Base-by-base conservation (phyloP, 2,888 invertebrate species). In the Coelopa pilipes region DNA sequence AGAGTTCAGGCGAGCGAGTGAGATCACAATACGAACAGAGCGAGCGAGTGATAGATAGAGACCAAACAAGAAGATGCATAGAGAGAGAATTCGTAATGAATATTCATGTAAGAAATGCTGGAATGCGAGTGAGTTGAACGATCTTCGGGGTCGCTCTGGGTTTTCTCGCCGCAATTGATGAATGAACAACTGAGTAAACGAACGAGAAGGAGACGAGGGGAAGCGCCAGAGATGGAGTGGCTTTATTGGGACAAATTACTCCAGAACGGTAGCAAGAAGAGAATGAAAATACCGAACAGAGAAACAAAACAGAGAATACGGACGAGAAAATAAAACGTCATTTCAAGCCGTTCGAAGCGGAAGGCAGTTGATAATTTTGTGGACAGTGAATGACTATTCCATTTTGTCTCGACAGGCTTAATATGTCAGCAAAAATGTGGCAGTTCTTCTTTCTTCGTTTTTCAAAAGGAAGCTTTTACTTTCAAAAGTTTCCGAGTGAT, bases 141-240 rank as follows among this genome's bases (percentile, higher is more conserved):
- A 62, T 62, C 60, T 62, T 62, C 15, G 15, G 60, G 19, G 21
- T 62, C 24, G 60, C 60, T 62, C 60, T 62, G 21, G 3, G 13
- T 53, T 53, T 13, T 62, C 24, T 62, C 24, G 24, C 24, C 24
- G 10, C 19, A 62, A 62, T 62, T 62, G 24, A 62, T 62, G 60
- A 62, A 62, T 62, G 60, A 21, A 62, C 11, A 60, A n/a, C n/a
- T n/a, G 34, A 62, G 53, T 49, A 15, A n/a, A 53, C 2, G 53
- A 53, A 4, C 53, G 53, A 34, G 34, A 34, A 34, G 34, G 34
- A 34, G 34, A 53, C 10, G 53, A 11, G n/a, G 10, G 15, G 53
- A 9, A n/a, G 53, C 10, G 10, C 10, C 53, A 53, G 53, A 53
- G 53, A 53, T 53, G 53, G n/a, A 53, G 5, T n/a, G n/a, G 10